Conservation (phyloP, 2,113 vertebrate species). For the Nymphicus hollandicus region DNA sequence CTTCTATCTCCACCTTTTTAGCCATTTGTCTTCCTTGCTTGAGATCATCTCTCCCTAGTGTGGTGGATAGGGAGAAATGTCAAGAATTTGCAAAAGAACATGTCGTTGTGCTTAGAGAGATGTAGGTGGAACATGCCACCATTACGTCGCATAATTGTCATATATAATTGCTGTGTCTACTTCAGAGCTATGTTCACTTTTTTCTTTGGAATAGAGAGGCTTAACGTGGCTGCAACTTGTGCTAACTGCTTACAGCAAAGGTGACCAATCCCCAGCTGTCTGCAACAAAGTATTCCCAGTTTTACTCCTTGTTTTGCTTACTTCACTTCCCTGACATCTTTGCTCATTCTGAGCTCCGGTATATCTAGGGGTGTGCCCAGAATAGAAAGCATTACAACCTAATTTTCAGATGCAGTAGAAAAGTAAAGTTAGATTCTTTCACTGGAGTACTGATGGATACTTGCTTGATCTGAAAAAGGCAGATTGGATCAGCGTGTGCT, state of each 20-base stretch:
- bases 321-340: not conserved
- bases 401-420: not conserved
- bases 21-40: not conserved
- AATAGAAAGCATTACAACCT: not conserved
- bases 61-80: not conserved
- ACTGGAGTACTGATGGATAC: not conserved
- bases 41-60: not conserved
- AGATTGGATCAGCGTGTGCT: not conserved
- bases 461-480: not conserved
- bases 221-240: not conserved
- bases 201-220: not conserved
- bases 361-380: not conserved
- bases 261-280: not conserved
- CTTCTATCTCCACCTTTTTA: not conserved
- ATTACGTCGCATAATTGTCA: not conserved
- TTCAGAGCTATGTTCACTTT: not conserved
- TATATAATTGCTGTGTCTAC: not conserved
- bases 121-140: rapidly evolving
- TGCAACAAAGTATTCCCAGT: not conserved
- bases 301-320: not conserved
- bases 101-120: not conserved
- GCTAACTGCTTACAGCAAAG: not conserved
- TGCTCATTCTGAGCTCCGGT: not conserved
- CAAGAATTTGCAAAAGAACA: not conserved
- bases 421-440: not conserved